These are phyloP conservation scores for Plestiodon gilberti DNA, from an alignment of 2,113 vertebrate genomes.

Conservation along the genomic window DNA sequence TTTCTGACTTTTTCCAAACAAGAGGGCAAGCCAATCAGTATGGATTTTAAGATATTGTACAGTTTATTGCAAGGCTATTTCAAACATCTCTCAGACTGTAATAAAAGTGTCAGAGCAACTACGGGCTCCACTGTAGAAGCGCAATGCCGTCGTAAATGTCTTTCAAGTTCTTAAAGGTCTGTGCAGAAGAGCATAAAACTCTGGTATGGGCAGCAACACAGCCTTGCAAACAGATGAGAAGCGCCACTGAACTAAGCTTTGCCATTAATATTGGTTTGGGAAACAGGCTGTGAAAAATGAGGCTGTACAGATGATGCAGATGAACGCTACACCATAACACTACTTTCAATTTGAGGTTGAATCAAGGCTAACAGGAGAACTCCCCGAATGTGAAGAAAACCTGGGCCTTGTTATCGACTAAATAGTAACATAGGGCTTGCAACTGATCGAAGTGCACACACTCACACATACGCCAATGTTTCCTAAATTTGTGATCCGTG, in stretches of 20 bases:
- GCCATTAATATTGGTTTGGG: background rate
- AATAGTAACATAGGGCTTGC: background rate
- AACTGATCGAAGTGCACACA: background rate
- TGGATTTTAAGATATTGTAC: background rate
- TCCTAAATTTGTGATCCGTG: background rate
- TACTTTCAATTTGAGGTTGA: background rate
- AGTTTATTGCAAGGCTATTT: constrained; percentile 24
- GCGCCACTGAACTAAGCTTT: background rate
- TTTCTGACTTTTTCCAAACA: background rate
- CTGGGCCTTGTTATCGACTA: too few relatives aligned
- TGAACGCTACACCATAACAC: background rate
- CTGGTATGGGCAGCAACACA: constrained; percentile 8
- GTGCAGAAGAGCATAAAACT: background rate
- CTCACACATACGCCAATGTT: too few relatives aligned
- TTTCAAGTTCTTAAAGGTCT: background rate
- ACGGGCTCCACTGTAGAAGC: background rate
- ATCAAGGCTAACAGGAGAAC: background rate
- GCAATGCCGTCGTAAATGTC: constrained; percentile 12
- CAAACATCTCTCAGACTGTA: background rate
- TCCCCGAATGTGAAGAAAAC: background rate
- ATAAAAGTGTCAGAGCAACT: constrained; percentile 37
- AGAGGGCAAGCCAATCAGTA: background rate
- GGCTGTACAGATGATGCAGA: background rate
- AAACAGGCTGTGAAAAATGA: background rate
- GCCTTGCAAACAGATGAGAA: background rate